Percentiles rank a stretch among this genome's conserved stretches.
Evolutionary conservation across 2,797 vertebrate genomes (phyloP).

Genomic region (Sebastes elongatus): DNA sequence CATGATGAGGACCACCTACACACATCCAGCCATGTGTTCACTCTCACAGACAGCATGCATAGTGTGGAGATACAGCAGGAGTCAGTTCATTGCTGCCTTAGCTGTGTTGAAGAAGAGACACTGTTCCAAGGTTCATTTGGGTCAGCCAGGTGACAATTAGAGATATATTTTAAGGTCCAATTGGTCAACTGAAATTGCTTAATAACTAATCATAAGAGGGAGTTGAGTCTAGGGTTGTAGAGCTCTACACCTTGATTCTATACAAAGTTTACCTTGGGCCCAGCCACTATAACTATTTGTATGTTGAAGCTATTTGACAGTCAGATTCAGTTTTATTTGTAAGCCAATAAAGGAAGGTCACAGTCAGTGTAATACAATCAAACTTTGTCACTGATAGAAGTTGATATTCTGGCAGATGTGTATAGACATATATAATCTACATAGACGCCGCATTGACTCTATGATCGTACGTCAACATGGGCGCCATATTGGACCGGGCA

Average conservation of each 20-base stretch:
- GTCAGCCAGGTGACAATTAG: background rate
- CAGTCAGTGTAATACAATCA: background rate
- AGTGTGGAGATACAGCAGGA: background rate
- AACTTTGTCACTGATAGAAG: background rate
- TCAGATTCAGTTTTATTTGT: background rate
- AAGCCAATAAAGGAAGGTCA: background rate
- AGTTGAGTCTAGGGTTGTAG: background rate
- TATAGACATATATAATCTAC: too few species aligned
- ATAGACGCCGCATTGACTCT: too few species aligned
- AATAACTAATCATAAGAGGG: background rate
- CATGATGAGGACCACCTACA: slow-evolving; percentile 8
- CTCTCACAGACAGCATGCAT: background rate
- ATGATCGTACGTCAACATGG: too few species aligned
- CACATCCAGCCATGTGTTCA: background rate
- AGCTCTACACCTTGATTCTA: background rate
- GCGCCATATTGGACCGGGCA: too few species aligned
- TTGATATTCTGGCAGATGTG: background rate
- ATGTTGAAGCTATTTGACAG: background rate
- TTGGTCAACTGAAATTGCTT: background rate
- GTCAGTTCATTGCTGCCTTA: background rate
- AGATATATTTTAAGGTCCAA: background rate
- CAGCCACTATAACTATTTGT: background rate
- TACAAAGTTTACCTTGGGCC: background rate
- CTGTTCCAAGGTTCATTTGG: background rate
- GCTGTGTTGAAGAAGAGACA: background rate